Conservation (phyloP, 1,140 invertebrate species). For the Drosophila carrolli region DNA sequence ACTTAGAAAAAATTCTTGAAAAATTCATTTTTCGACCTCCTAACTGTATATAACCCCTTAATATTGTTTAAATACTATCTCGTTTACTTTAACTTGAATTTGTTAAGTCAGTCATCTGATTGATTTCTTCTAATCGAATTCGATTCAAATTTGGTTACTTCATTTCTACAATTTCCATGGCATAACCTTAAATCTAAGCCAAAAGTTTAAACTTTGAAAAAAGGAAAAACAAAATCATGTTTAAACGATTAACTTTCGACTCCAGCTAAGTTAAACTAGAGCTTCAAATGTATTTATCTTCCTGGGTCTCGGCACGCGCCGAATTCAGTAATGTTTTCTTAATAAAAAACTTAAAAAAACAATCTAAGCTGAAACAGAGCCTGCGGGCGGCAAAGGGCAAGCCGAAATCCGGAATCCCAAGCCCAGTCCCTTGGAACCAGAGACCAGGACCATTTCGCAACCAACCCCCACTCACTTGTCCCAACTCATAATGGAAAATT, state of each 20-base stretch:
- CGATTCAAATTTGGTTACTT: too few species aligned
- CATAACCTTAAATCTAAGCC: too few species aligned
- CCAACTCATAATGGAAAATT: slow-evolving; percentile 75
- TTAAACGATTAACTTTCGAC: slow-evolving; percentile 6
- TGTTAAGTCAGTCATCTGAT: too few species aligned
- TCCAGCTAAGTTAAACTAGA: not conserved
- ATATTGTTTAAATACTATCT: too few species aligned
- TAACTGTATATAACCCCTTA: too few species aligned
- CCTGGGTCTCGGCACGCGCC: slow-evolving; percentile 25
- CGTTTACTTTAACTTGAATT: too few species aligned
- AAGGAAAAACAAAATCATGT: not conserved
- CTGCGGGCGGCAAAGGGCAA: slow-evolving; percentile 43
- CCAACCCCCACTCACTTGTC: slow-evolving; percentile 19
- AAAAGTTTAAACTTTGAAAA: too few species aligned
- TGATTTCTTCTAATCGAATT: too few species aligned
- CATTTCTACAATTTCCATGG: too few species aligned
- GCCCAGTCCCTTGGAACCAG: not conserved
- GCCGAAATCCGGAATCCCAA: not conserved
- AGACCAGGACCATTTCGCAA: slow-evolving; percentile 2
- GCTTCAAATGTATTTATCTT: slow-evolving; percentile 15
- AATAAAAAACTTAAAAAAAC: slow-evolving; percentile 62
- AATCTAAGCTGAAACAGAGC: slow-evolving; percentile 56
- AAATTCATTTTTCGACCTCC: too few species aligned
- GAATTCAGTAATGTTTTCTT: slow-evolving; percentile 39
- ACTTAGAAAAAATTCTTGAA: too few species aligned